Percentiles rank a stretch among this genome's conserved stretches.
Evolutionary conservation across 1,140 invertebrate genomes (phyloP).

Genomic region (Trichonephila clavata): DNA sequence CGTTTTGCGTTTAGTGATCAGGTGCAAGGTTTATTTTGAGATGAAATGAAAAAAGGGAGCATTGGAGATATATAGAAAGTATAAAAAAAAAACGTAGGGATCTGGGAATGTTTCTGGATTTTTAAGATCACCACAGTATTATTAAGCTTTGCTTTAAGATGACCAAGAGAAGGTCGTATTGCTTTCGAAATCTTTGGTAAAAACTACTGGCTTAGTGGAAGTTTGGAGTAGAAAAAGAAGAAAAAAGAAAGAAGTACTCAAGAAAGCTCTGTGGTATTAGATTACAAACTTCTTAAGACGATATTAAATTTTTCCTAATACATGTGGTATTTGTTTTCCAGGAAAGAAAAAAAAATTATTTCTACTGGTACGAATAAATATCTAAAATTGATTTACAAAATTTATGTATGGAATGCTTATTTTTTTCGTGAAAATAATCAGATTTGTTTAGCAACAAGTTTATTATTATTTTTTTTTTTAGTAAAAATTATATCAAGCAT

Average conservation of each 20-base stretch:
- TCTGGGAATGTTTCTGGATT: background rate
- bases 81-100: background rate
- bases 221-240: background rate
- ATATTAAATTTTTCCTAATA: background rate
- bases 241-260: background rate
- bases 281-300: background rate
- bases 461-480: too few relatives aligned
- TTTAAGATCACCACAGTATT: background rate
- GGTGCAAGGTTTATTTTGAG: constrained; percentile 17
- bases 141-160: background rate
- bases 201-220: background rate
- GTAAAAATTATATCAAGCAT: too few relatives aligned
- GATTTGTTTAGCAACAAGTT: too few relatives aligned
- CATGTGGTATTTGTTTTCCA: background rate
- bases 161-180: background rate
- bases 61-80: background rate
- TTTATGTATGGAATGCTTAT: too few relatives aligned
- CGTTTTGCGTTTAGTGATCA: constrained; percentile 41
- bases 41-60: background rate
- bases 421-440: too few relatives aligned
- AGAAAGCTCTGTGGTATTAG: background rate
- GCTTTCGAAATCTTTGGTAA: background rate
- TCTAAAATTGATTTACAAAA: too few relatives aligned
- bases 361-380: too few relatives aligned
- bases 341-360: background rate